phyloP scores from a whole-genome alignment of 2,888 invertebrate species.

The Ernsta delagoae region DNA sequence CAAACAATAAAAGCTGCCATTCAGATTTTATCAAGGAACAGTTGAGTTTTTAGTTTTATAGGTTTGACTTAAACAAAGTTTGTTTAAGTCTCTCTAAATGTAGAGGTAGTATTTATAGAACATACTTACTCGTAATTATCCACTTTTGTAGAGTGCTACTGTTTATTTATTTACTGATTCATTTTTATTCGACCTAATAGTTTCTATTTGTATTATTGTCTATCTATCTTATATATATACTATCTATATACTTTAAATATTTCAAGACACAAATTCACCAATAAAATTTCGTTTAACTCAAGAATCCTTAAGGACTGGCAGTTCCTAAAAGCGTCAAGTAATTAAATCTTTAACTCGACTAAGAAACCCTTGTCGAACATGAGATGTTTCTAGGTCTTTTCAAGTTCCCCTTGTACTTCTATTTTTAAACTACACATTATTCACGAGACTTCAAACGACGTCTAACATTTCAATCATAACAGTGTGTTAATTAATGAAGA shows the following conservation, averaged over 20 bases:
- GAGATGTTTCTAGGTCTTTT: background rate
- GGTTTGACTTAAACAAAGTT: conserved; percentile 32
- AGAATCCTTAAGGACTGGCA: background rate
- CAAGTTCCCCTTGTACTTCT: conserved; percentile 12
- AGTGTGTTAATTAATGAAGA: conserved; percentile 60
- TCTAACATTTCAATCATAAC: conserved; percentile 66
- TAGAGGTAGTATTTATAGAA: background rate
- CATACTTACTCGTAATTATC: background rate
- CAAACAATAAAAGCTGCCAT: conserved; percentile 52
- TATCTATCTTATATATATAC: no score
- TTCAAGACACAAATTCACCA: no score
- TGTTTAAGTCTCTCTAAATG: background rate
- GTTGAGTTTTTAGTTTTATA: conserved; percentile 65
- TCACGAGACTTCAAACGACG: conserved; percentile 49
- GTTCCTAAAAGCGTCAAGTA: background rate
- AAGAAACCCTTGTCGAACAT: background rate
- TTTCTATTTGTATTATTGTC: no score
- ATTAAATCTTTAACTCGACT: background rate
- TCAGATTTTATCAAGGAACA: conserved; percentile 68
- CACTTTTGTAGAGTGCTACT: no score
- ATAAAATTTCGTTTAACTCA: background rate
- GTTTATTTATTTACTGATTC: no score
- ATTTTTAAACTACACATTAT: conserved; percentile 36
- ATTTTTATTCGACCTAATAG: no score
- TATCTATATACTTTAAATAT: no score